A percentile compares a stretch with the other conserved stretches of the same genome.
phyloP scores from a whole-genome alignment of 2,797 vertebrate species.

The Tachyglossus aculeatus region DNA sequence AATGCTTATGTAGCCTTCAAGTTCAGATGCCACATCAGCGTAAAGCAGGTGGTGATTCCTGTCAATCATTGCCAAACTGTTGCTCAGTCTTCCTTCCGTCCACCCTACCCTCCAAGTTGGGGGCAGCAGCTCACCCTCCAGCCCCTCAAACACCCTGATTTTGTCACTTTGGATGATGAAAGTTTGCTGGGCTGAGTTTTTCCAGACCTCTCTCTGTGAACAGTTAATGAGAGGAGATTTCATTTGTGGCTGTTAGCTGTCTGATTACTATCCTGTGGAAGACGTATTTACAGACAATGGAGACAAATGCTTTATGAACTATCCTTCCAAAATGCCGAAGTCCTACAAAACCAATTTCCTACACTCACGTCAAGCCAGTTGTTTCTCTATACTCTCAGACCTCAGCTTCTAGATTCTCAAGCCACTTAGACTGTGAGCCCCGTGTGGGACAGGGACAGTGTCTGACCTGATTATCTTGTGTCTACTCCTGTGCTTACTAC shows the following conservation, averaged over 20 bases:
- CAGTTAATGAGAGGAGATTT: slow-evolving; percentile 52
- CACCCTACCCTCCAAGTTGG: too few relatives aligned
- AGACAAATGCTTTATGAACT: slow-evolving; percentile 64
- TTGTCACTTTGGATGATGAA: background rate
- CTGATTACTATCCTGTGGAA: slow-evolving; percentile 67
- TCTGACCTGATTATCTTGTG: too few relatives aligned
- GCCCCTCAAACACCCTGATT: background rate
- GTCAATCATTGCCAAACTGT: background rate
- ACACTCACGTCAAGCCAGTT: slow-evolving; percentile 45
- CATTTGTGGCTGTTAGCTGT: slow-evolving; percentile 55
- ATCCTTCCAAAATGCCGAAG: slow-evolving; percentile 60
- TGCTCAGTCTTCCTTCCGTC: fast-evolving
- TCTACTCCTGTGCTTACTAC: too few relatives aligned
- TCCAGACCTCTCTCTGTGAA: slow-evolving; percentile 35
- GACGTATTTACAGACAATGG: slow-evolving; percentile 61
- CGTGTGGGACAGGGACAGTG: too few relatives aligned
- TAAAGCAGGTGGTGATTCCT: fast-evolving
- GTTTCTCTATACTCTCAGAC: too few relatives aligned
- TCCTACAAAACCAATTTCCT: slow-evolving; percentile 57
- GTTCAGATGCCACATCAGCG: too few relatives aligned
- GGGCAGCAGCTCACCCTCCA: too few relatives aligned
- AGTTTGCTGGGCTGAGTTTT: background rate
- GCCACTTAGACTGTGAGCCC: too few relatives aligned
- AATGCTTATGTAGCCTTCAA: too few relatives aligned
- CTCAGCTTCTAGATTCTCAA: too few relatives aligned